Evolutionary conservation across 2,797 vertebrate genomes (phyloP), one percentile per base, ranked within the genome.

Genomic region (Neostethus bicornis): DNA sequence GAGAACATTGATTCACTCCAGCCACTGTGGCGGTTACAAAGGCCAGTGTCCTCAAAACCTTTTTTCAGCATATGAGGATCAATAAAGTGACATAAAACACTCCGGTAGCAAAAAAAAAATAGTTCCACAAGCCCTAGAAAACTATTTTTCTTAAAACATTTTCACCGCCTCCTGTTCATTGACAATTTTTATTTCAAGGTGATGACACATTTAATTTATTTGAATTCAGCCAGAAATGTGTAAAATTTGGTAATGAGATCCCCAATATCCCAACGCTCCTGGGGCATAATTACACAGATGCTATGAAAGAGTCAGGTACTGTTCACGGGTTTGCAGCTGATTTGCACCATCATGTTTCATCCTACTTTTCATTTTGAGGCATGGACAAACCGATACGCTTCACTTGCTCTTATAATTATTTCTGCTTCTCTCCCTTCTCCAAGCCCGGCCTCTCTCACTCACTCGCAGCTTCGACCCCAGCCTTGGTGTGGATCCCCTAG

Each of bases 331-430:
- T 79, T 42, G 73, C 65, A 65, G 76, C 76, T 82, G 74, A 87
- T 86, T 83, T 77, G 79, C 59, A 69, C 73, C 81, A 83, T 87
- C 79, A 64, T 82, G 83, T 85, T 80, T 82, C 81, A 86, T 83
- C 76, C 80, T 62, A 59, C 75, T 79, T 83, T 77, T 89, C 79
- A 84, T 83, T 86, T 79, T 84, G 77, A 79, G 77, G 70, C 80
- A 73, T 84, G 80, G 81, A 79, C 84, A 79, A 88, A 79, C 84
- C 47, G 86, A 80, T 71, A 87, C 73, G 84, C 90, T 84, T 90
- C 84, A 88, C 68, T 88, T 77, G 79, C 69, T 87, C 79, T 80
- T 70, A 81, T 92, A 89, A 92, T 91, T 91, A 90, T 91, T 89
- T 91, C 85, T 84, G 78, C 86, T 86, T 67, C 71, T 81, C 83